Base-by-base conservation (phyloP, 2,888 invertebrate species). In the Omphaloscelis lunosa region DNA sequence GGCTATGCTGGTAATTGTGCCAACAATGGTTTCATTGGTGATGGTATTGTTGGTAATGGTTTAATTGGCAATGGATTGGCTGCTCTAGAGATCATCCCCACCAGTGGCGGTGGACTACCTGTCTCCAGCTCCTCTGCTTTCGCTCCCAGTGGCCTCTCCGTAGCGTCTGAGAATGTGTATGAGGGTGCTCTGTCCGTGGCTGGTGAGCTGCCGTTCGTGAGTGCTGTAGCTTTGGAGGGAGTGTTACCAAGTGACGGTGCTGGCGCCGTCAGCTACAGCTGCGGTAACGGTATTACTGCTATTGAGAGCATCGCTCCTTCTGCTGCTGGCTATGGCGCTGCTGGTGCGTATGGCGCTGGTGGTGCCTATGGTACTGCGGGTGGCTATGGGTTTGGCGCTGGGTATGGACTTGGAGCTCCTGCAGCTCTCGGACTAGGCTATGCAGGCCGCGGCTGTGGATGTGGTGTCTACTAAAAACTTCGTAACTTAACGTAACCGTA, bases 141-240 rank as follows among this genome's bases (percentile, higher is more conserved):
- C 11, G 65, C 75, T 39, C 88, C 88, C 48, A 78, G 20, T 17
- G 86, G 88, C 2, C 62, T 88, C 45, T 77, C 85, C 15, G 59
- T 88, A 45, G 68, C 71, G 11, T 88, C 88, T 63, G 88, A 88
- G 34, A 88, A 87, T 41, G 72, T 67, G 9, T 87, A 41, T 34
- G 88, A 87, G 34, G 88, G 88, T 63, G 29, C 62, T 51, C 69
- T 88, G n/a, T 63, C 70, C 17, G 85, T 81, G 17, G 67, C 62
- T 72, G 88, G 86, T 76, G 87, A 82, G 76, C 67, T 82, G 45
- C 86, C 86, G 12, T 86, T 86, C 27, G n/a, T 83, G 39, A 78
- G 84, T 62, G 56, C 84, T 75, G 84, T 82, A 15, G 71, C 58
- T 58, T 53, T 86, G 17, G 86, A 86, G 6, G 82, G 82, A 12